Conservation (phyloP, 2,113 vertebrate species). For the Diglossa brunneiventris region DNA sequence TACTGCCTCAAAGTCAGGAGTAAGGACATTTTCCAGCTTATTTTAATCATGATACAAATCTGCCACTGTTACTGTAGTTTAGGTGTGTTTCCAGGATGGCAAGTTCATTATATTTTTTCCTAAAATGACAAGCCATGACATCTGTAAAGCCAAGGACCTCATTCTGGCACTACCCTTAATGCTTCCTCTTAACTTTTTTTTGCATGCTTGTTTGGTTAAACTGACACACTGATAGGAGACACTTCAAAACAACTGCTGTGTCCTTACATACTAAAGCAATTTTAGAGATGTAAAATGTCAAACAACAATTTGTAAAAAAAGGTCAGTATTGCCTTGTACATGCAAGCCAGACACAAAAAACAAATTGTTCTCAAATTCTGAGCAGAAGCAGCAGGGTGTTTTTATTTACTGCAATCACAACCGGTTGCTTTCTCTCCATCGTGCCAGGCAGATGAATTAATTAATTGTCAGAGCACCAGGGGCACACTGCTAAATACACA, state of each 20-base stretch:
- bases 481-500: neutral
- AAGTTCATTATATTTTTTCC: neutral
- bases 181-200: neutral
- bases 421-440: neutral
- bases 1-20: neutral
- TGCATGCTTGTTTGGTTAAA: neutral
- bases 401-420: slow-evolving; percentile 7
- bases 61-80: neutral
- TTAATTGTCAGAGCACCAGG: slow-evolving; percentile 42
- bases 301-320: neutral
- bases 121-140: neutral
- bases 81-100: neutral
- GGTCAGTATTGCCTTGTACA: neutral
- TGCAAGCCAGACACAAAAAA: neutral
- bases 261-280: neutral
- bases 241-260: neutral
- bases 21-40: neutral
- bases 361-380: neutral
- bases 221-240: neutral
- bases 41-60: neutral
- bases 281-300: neutral
- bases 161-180: neutral
- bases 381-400: neutral
- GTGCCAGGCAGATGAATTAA: slow-evolving; percentile 10
- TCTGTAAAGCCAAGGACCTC: neutral